A percentile compares a stretch with the other conserved stretches of the same genome.
Conservation (phyloP, 2,888 invertebrate species). For the Sipha maydis region DNA sequence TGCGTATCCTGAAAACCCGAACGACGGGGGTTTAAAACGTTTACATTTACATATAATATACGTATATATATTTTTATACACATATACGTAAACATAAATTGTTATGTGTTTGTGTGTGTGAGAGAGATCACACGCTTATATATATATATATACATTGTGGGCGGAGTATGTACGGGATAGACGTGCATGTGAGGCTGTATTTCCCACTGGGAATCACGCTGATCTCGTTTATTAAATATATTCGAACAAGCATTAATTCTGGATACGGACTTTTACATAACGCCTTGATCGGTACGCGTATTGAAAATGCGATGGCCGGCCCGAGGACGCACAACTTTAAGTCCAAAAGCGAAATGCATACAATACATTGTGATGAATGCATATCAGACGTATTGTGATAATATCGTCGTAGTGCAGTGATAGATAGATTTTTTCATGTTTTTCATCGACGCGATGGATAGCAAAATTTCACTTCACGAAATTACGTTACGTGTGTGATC, state of each 20-base stretch:
- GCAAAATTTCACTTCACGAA: no score
- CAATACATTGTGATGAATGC: no score
- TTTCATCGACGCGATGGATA: no score
- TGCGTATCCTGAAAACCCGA: neutral
- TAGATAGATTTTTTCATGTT: no score
- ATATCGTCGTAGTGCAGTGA: no score
- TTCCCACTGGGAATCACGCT: slow-evolving; percentile 49
- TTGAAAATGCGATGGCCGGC: neutral
- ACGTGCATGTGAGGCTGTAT: neutral
- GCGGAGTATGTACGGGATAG: no score
- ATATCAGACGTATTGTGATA: no score
- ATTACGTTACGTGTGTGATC: no score
- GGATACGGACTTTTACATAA: slow-evolving; percentile 37
- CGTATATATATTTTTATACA: neutral
- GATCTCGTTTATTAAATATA: slow-evolving; percentile 56
- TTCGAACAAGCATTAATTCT: slow-evolving; percentile 49
- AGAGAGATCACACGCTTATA: no score
- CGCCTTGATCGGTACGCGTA: neutral
- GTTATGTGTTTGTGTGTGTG: neutral
- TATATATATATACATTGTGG: no score
- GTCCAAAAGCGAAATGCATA: no score
- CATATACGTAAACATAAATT: no score
- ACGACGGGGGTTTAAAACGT: slow-evolving; percentile 28
- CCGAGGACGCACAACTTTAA: neutral
- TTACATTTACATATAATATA: neutral